Base-by-base conservation (phyloP, 2,888 invertebrate genomes). In the Oligia strigilis region DNA sequence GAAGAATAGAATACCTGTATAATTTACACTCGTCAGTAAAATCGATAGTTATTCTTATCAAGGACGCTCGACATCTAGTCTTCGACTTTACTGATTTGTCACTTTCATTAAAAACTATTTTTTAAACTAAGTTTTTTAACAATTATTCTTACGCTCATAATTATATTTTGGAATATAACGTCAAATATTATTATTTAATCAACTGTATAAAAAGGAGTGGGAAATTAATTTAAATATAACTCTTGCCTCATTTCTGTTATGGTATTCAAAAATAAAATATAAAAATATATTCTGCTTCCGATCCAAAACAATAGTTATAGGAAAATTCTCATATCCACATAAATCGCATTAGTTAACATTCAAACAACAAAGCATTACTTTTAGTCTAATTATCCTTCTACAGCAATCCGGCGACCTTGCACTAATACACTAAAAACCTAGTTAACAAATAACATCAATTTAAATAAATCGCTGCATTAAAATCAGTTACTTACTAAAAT, bases 1-100 rank as follows among this genome's bases (percentile, higher is more conserved):
- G 11, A 52, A 58, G 17, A 67, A 64, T n/a, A 52, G n/a, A 23
- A 65, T 64, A 65, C 13, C 2, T 66, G 23, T 52, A 55, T 67
- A 84, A 58, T 80, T 77, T 77, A 77, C 55, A 72, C 29, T 73
- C 60, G 52, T 62, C 75, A 65, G 64, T 79, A 62, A 83, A 85
- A 89, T 90, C 88, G 73, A 90, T 88, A 85, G 67, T 74, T 88
- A 88, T 84, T 89, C 74, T 75, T 72, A 83, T 81, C 88, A 89
- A 87, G 89, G 85, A 49, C 83, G 78, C 70, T 55, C 23, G 65
- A 72, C 69, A 40, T 72, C 55, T 60, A 49, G 52, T 6, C 69
- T 43, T 69, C 8, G 76, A 69, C 29, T 29, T 29, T 29, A 29
- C 74, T 4, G 49, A 72, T 83, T 87, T 67, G n/a, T 71, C 29